Percentiles rank a stretch among this genome's conserved stretches.
These are phyloP conservation scores for Elegia similella DNA, from an alignment of 2,888 invertebrate genomes.

Conservation along the genomic window DNA sequence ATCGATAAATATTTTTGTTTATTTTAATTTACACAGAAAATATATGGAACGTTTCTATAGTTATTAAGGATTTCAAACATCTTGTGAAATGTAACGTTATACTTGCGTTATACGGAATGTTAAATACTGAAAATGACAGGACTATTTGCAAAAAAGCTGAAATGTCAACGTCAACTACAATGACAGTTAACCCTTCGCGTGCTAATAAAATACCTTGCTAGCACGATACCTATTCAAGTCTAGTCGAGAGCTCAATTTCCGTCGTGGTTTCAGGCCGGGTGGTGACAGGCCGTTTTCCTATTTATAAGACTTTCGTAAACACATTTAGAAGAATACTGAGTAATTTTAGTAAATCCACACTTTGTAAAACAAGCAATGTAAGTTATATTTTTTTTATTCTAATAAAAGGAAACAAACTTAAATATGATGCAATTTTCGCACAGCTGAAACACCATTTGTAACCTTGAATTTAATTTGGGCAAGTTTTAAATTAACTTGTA, in stretches of 20 bases:
- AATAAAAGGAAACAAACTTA: background rate
- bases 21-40: no score
- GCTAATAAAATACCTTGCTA: no score
- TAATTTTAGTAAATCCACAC: background rate
- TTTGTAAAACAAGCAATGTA: background rate
- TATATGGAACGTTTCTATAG: no score
- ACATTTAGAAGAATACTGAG: background rate
- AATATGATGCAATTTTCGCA: slow-evolving; percentile 37
- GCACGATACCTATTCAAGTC: background rate
- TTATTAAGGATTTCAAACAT: no score
- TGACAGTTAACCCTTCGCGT: slow-evolving; percentile 1
- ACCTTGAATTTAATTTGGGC: slow-evolving; percentile 24
- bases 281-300: background rate
- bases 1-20: no score
- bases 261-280: slow-evolving; percentile 2
- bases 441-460: slow-evolving; percentile 30
- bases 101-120: no score
- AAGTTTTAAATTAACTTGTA: slow-evolving; percentile 14
- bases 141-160: background rate
- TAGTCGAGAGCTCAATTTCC: slow-evolving; percentile 1
- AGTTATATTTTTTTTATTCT: background rate
- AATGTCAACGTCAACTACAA: background rate
- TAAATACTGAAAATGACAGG: no score
- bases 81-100: no score
- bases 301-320: slow-evolving; percentile 7